These are phyloP conservation scores for Premnoplex brunnescens DNA, from an alignment of 2,797 vertebrate species.

Conservation along the genomic window DNA sequence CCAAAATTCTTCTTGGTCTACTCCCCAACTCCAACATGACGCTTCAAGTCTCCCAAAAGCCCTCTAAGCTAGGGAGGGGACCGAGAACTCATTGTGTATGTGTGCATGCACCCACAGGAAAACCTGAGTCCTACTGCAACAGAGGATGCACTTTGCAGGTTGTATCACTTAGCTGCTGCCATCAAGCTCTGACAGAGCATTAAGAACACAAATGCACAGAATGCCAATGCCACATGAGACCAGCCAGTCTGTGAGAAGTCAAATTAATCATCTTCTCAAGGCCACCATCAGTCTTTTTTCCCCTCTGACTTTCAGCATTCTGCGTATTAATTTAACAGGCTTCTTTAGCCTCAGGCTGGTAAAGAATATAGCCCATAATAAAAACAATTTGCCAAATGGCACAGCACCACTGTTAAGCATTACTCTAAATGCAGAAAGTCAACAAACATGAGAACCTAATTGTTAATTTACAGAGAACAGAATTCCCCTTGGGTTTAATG, in stretches of 20 bases:
- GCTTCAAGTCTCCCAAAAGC: background rate
- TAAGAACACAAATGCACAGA: background rate
- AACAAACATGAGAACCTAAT: background rate
- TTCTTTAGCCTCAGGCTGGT: background rate
- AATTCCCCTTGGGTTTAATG: background rate
- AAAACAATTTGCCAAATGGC: background rate
- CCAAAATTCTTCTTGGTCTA: background rate
- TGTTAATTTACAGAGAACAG: background rate
- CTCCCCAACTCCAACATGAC: background rate
- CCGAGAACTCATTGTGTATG: background rate
- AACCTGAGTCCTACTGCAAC: background rate
- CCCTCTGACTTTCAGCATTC: background rate
- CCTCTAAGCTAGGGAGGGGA: slow-evolving; percentile 15
- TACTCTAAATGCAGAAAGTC: background rate
- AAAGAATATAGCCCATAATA: background rate
- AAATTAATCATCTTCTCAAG: background rate
- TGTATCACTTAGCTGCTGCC: background rate
- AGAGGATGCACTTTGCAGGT: background rate
- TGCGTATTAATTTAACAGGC: background rate
- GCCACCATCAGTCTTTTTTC: background rate
- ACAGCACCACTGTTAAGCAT: background rate
- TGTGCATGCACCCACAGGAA: background rate
- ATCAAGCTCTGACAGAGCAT: background rate
- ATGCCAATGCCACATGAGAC: rapidly evolving
- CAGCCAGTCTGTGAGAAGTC: background rate